These are phyloP conservation scores for Caenorhabditis inopinata DNA, from an alignment of 1,140 invertebrate genomes.

Conservation along the genomic window DNA sequence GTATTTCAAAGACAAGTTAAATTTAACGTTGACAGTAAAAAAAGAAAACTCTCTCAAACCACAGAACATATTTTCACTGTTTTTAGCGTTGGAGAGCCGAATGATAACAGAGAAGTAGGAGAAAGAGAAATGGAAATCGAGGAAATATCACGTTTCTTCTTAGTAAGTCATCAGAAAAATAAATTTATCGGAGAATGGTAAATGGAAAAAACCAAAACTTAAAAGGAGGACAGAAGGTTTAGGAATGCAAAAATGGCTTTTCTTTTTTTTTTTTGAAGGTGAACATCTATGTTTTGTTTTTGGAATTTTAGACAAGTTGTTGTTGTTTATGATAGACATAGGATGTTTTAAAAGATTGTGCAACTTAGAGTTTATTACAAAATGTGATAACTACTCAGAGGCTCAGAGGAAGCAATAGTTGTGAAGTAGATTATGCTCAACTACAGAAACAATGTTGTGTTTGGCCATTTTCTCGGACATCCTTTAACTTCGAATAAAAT, in stretches of 20 bases:
- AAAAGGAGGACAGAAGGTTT: too few species aligned
- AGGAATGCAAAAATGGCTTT: too few species aligned
- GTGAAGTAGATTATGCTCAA: too few species aligned
- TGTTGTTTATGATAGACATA: neutral
- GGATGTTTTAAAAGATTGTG: neutral
- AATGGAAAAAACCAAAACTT: too few species aligned
- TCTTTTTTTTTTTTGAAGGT: too few species aligned
- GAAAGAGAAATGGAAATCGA: neutral
- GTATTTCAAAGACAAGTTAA: neutral
- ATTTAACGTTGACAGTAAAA: neutral
- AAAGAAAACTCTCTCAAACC: neutral
- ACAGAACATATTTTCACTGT: conserved; percentile 1
- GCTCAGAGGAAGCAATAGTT: neutral
- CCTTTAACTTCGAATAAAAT: too few species aligned
- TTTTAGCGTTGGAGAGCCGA: neutral
- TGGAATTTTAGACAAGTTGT: neutral
- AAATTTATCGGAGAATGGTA: neutral
- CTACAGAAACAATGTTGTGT: too few species aligned
- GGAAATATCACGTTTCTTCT: conserved; percentile 30
- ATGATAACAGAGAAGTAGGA: neutral
- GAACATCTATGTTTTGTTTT: too few species aligned
- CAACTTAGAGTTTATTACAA: neutral
- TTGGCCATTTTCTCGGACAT: too few species aligned
- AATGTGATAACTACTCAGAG: too few species aligned
- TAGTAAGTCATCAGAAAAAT: neutral